Percentiles rank a stretch among this genome's conserved stretches.
These are phyloP conservation scores for Vulpes vulpes DNA, from an alignment of 2,113 vertebrate species.

Conservation along the genomic window DNA sequence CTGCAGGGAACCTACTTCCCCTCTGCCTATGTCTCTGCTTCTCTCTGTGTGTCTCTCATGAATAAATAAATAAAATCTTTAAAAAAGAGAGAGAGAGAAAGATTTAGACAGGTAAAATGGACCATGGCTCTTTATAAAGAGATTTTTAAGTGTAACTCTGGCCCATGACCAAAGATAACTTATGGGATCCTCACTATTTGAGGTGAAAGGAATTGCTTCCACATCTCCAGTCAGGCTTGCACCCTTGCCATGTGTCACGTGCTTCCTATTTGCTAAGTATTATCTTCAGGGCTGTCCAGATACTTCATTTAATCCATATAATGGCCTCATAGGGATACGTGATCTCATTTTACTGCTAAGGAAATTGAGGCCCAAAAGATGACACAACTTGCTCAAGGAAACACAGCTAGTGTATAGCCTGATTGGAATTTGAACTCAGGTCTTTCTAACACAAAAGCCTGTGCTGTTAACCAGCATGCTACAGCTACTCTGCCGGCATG, in stretches of 20 bases:
- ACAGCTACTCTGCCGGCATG: not conserved
- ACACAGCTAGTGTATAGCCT: not conserved
- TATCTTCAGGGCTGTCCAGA: not conserved
- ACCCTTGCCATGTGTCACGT: not conserved
- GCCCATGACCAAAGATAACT: not conserved
- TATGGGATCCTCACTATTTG: not conserved
- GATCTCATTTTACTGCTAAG: not conserved
- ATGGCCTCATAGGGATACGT: not conserved
- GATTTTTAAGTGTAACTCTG: not conserved
- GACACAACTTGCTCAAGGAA: not conserved
- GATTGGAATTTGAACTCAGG: not conserved
- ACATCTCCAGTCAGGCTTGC: not conserved
- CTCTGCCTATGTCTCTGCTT: too few species aligned
- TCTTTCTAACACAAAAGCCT: not conserved
- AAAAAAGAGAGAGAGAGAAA: not conserved
- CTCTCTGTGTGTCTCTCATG: too few species aligned
- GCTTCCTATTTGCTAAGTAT: not conserved
- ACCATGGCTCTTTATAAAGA: not conserved
- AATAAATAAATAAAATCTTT: not conserved
- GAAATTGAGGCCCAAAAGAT: not conserved
- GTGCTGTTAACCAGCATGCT: not conserved
- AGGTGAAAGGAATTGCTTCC: not conserved
- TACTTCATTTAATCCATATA: not conserved
- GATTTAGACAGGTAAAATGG: not conserved
- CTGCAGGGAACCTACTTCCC: too few species aligned